These are phyloP conservation scores for Cephalotes varians DNA, from an alignment of 2,888 invertebrate species.

Conservation along the genomic window DNA sequence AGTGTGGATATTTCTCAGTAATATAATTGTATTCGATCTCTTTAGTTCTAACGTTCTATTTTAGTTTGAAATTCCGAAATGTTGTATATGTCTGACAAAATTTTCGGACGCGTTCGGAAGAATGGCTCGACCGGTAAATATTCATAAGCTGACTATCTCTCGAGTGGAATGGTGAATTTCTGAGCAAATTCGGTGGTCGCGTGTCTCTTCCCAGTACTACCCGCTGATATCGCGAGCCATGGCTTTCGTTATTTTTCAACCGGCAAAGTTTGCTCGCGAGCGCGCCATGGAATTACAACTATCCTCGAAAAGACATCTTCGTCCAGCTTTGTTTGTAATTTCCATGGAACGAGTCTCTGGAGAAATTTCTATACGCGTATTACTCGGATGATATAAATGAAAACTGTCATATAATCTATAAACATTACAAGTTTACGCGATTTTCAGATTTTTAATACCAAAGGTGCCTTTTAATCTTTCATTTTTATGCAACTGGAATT, in stretches of 20 bases:
- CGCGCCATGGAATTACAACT: conserved; percentile 43
- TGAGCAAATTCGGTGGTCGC: conserved; percentile 49
- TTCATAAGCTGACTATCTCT: conserved; percentile 47
- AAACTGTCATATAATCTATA: conserved; percentile 24
- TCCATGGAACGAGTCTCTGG: conserved; percentile 42
- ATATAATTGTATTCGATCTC: conserved; percentile 11
- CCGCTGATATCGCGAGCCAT: conserved; percentile 27
- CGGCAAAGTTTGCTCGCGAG: conserved; percentile 9
- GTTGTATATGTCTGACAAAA: background rate
- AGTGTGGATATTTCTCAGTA: background rate
- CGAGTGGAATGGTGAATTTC: conserved; percentile 39
- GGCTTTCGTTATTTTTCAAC: conserved; percentile 55
- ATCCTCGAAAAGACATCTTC: conserved; percentile 47
- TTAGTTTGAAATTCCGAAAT: conserved; percentile 20
- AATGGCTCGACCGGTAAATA: conserved; percentile 36
- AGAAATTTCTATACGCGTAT: conserved; percentile 43
- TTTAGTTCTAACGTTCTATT: background rate
- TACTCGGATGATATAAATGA: conserved; percentile 38
- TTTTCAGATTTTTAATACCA: background rate
- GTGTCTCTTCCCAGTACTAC: conserved; percentile 42
- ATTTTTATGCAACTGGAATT: background rate
- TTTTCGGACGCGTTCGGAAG: background rate
- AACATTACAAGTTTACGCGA: conserved; percentile 8
- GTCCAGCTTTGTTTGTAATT: conserved; percentile 47
- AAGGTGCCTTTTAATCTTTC: background rate